Evolutionary conservation across 2,888 invertebrate genomes (phyloP), one percentile per base, ranked within the genome.

Genomic region (Leucozona laternaria): DNA sequence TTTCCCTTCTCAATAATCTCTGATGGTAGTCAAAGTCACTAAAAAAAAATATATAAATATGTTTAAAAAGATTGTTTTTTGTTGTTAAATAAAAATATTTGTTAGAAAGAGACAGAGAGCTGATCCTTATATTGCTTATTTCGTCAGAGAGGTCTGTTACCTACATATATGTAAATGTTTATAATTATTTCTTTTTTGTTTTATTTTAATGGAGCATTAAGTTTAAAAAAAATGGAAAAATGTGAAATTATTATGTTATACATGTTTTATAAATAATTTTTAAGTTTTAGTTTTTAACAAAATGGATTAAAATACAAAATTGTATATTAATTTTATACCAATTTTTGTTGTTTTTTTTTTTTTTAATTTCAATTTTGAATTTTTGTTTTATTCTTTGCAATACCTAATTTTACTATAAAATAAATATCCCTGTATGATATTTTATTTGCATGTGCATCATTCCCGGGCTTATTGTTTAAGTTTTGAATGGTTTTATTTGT

Each of bases 1-100:
- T 43, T 45, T 60, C 58, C 77, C 64, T 71, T 68, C 81, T 85
- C 85, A 85, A 80, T 83, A 83, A 75, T 37, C 55, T 50, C 78
- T 78, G 82, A 88, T 88, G 88, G 88, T 89, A 89, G 89, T 89
- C 89, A 89, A 89, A 88, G 85, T 83, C 85, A 85, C 79, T 84
- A 78, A 76, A 71, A 62, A 62, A 72, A 72, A 71, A n/a, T 66
- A n/a, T 66, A 66, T 66, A 55, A 60, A 64, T 64, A 64, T 64
- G 45, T 64, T 58, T 31, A 60, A 20, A 72, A 58, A 22, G 11
- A 60, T 40, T 60, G 60, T 62, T 77, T 81, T 66, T 81, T 81
- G 66, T 79, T 79, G 48, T 79, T 64, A 80, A 79, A 45, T 75
- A 75, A 77, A 79, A 78, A 75, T 62, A 78, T 79, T 25, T 68